A percentile compares a stretch with the other conserved stretches of the same genome.
Evolutionary conservation across 2,113 vertebrate genomes (phyloP).

Genomic region (Dendropsophus ebraccatus): DNA sequence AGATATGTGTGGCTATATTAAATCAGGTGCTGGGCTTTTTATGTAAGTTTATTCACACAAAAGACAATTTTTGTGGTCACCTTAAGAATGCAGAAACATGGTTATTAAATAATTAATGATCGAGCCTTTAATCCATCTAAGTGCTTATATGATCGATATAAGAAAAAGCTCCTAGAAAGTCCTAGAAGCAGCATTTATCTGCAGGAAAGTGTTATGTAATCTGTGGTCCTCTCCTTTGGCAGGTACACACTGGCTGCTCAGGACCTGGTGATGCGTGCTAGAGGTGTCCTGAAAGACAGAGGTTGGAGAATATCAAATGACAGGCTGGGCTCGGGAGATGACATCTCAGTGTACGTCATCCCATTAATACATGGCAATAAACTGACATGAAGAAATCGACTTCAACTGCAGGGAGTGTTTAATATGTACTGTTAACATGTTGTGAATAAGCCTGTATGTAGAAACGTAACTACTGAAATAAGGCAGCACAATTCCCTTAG

Average conservation of each 20-base stretch:
- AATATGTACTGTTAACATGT: constrained; percentile 49
- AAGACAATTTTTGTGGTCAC: not conserved
- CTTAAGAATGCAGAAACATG: constrained; percentile 8
- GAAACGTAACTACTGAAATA: constrained; percentile 47
- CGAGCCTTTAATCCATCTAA: constrained; percentile 17
- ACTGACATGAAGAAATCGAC: constrained; percentile 72
- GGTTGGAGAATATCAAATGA: constrained; percentile 96
- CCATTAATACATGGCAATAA: constrained; percentile 88
- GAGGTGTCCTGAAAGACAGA: constrained; percentile 91
- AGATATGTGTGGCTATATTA: no score
- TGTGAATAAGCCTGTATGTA: not conserved
- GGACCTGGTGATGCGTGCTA: constrained; percentile 93
- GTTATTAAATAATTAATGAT: constrained; percentile 39
- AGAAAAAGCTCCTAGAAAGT: not conserved
- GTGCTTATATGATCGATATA: constrained; percentile 41
- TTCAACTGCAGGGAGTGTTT: constrained; percentile 59
- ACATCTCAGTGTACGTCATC: constrained; percentile 97
- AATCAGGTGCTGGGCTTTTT: no score
- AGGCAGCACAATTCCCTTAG: constrained; percentile 6
- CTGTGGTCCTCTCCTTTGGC: constrained; percentile 16
- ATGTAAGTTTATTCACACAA: constrained; percentile 26
- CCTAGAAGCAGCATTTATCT: not conserved
- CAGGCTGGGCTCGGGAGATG: constrained; percentile 92
- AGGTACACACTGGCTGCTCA: constrained; percentile 95
- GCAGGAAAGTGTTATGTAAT: not conserved